Percentiles rank a stretch among this genome's conserved stretches.
These are phyloP conservation scores for Ashinkailepas kermadecensis DNA, from an alignment of 2,888 invertebrate genomes.

Conservation along the genomic window DNA sequence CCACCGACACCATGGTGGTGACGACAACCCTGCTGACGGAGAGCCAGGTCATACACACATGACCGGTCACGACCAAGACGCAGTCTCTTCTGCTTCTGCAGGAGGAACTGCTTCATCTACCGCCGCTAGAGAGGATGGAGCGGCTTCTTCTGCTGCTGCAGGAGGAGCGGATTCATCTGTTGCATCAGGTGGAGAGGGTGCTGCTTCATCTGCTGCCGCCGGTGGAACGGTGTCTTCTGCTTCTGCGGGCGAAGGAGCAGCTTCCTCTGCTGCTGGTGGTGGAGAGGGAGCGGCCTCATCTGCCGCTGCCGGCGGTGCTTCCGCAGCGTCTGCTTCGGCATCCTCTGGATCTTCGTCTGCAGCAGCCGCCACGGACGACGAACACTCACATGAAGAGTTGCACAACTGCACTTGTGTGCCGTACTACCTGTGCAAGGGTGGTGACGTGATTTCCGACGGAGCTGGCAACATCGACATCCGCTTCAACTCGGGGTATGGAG, in stretches of 20 bases:
- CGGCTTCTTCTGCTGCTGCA: neutral
- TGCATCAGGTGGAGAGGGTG: neutral
- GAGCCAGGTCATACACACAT: too few relatives aligned
- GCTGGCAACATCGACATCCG: slow-evolving; percentile 67
- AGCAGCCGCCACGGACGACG: neutral
- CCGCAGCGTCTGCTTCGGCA: too few relatives aligned
- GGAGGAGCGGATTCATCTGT: neutral
- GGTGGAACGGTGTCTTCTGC: too few relatives aligned
- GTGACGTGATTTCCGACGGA: slow-evolving; percentile 61
- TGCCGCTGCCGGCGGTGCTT: too few relatives aligned
- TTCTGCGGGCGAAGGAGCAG: neutral
- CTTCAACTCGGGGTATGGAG: slow-evolving; percentile 39
- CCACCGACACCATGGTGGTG: too few relatives aligned
- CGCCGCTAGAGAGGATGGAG: too few relatives aligned
- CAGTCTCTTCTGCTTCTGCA: too few relatives aligned
- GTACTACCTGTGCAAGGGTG: slow-evolving; percentile 61
- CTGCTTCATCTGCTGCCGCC: neutral
- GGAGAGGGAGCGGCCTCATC: too few relatives aligned
- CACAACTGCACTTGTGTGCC: slow-evolving; percentile 61
- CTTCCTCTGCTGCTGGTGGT: neutral
- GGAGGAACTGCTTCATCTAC: too few relatives aligned
- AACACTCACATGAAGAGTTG: neutral
- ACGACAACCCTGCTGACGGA: too few relatives aligned
- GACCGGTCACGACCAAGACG: too few relatives aligned
- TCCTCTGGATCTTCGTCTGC: neutral